A percentile compares a stretch with the other conserved stretches of the same genome.
phyloP scores from a whole-genome alignment of 1,140 invertebrate genomes.

The Saccostrea glomerata region DNA sequence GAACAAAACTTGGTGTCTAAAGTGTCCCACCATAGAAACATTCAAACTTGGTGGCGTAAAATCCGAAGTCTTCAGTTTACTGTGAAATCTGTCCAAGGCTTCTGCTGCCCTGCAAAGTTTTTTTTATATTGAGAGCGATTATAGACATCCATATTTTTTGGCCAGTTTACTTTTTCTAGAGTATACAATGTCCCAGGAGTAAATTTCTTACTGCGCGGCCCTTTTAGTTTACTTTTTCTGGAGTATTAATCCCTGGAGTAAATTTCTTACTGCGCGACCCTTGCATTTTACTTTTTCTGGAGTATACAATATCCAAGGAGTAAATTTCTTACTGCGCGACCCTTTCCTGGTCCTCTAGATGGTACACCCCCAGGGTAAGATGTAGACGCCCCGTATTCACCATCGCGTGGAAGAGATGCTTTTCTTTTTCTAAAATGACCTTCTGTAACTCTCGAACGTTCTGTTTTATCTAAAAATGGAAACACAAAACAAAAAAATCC shows the following conservation, averaged over 20 bases:
- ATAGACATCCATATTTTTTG: background rate
- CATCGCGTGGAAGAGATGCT: background rate
- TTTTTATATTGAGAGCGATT: background rate
- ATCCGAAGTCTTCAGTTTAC: background rate
- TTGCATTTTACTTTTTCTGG: no score
- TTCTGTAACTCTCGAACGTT: background rate
- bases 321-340: background rate
- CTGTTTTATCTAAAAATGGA: slow-evolving; percentile 2
- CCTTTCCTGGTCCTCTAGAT: background rate
- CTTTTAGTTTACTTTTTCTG: no score
- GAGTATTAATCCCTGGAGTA: no score
- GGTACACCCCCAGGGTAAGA: background rate
- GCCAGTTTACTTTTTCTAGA: no score
- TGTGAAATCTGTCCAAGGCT: background rate
- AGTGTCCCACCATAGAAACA: background rate
- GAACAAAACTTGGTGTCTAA: background rate
- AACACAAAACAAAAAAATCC: background rate
- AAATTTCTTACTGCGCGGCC: no score
- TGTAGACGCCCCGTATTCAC: background rate
- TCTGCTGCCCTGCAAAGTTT: background rate
- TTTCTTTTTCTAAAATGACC: slow-evolving; percentile 7
- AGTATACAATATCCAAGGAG: no score
- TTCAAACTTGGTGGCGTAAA: background rate
- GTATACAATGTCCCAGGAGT: no score
- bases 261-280: no score